Percentiles rank a stretch among this genome's conserved stretches.
These are phyloP conservation scores for Sepiola atlantica DNA, from an alignment of 2,888 invertebrate genomes.

Conservation along the genomic window DNA sequence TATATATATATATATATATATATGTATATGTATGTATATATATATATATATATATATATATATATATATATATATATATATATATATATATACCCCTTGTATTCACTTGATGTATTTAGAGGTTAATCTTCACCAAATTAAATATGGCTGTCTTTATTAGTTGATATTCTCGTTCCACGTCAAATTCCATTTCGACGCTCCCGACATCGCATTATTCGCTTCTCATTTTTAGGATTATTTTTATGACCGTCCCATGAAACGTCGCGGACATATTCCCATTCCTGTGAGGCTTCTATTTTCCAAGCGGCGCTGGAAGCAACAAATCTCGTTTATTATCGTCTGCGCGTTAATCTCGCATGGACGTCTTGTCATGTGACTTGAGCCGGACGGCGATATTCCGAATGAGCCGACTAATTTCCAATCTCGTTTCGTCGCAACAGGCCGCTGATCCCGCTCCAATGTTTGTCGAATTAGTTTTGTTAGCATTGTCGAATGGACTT, in stretches of 20 bases:
- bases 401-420: neutral
- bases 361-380: neutral
- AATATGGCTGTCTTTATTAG: neutral
- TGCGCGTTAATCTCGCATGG: neutral
- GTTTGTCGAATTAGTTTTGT: neutral
- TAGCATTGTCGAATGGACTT: neutral
- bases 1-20: neutral
- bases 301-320: neutral
- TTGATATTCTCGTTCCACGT: neutral
- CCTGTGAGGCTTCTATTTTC: neutral
- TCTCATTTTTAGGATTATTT: neutral
- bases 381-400: neutral
- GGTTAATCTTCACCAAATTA: neutral
- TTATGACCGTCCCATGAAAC: neutral
- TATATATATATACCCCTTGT: neutral
- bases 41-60: neutral
- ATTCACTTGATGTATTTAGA: neutral
- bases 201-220: neutral
- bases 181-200: no score
- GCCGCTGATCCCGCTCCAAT: neutral
- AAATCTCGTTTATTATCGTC: neutral
- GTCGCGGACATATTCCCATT: neutral
- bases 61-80: neutral
- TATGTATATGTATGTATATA: neutral
- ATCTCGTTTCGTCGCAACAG: neutral